Conservation (phyloP, 2,888 invertebrate species). For the Tanypteryx hageni region DNA sequence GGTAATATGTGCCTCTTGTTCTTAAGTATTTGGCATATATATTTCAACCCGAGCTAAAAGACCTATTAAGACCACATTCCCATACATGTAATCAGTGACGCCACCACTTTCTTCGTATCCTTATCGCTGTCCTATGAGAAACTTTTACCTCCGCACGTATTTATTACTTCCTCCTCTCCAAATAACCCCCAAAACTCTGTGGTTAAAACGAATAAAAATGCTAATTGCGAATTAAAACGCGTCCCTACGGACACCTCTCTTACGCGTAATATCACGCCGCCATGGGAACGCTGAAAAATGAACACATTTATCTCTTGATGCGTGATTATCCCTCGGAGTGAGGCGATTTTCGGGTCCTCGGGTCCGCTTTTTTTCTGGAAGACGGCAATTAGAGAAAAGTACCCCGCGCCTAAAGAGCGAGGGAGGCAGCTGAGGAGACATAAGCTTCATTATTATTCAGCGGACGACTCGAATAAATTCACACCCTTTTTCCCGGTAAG, state of each 20-base stretch:
- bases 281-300: slow-evolving; percentile 52
- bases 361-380: background rate
- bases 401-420: slow-evolving; percentile 13
- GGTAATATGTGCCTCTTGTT: too few species aligned
- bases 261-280: slow-evolving; percentile 35
- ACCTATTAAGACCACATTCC: too few species aligned
- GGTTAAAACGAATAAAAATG: background rate
- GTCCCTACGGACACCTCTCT: background rate
- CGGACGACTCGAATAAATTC: slow-evolving; percentile 4
- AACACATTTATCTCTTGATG: slow-evolving; percentile 51
- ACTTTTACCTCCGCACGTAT: background rate
- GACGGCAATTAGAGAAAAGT: slow-evolving; percentile 52
- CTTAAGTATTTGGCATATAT: too few species aligned
- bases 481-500: background rate
- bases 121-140: background rate
- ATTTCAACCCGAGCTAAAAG: too few species aligned
- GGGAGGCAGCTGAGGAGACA: background rate
- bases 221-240: background rate
- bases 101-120: background rate
- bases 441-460: slow-evolving; percentile 42
- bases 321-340: slow-evolving; percentile 33
- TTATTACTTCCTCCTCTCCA: background rate
- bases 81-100: background rate
- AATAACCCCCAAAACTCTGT: background rate
- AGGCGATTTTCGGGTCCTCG: slow-evolving; percentile 5